Evolutionary conservation across 2,797 vertebrate genomes (phyloP).

Genomic region (Anguilla pacifica): DNA sequence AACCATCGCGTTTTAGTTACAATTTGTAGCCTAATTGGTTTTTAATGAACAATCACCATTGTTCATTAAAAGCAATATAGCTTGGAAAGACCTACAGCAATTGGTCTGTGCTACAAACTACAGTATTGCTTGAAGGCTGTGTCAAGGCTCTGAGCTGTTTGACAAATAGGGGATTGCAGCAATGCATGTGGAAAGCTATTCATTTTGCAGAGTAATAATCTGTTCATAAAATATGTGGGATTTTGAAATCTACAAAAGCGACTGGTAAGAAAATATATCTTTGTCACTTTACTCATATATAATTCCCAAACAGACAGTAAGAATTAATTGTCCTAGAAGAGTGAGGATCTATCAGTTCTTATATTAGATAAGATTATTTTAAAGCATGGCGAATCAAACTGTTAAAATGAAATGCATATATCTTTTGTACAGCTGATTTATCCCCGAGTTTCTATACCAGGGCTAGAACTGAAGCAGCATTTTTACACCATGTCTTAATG

Average conservation of each 20-base stretch:
- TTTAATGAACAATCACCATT: not conserved
- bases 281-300: not conserved
- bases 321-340: not conserved
- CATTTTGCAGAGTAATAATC: not conserved
- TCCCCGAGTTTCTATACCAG: not conserved
- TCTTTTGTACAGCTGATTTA: not conserved
- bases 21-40: not conserved
- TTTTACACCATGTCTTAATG: not conserved
- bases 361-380: not conserved
- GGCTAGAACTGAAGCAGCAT: not conserved
- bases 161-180: not conserved
- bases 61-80: not conserved
- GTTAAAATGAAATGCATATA: not conserved
- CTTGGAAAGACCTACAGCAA: not conserved
- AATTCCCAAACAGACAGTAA: not conserved
- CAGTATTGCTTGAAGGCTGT: not conserved
- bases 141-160: not conserved
- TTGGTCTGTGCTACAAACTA: not conserved
- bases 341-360: not conserved
- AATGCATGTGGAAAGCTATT: not conserved
- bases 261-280: not conserved
- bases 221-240: not conserved
- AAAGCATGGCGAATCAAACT: not conserved
- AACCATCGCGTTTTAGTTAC: not conserved
- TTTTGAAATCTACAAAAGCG: not conserved